Percentiles rank a stretch among this genome's conserved stretches.
These are phyloP conservation scores for Poecilia wingei DNA, from an alignment of 2,797 vertebrate genomes.

Conservation along the genomic window DNA sequence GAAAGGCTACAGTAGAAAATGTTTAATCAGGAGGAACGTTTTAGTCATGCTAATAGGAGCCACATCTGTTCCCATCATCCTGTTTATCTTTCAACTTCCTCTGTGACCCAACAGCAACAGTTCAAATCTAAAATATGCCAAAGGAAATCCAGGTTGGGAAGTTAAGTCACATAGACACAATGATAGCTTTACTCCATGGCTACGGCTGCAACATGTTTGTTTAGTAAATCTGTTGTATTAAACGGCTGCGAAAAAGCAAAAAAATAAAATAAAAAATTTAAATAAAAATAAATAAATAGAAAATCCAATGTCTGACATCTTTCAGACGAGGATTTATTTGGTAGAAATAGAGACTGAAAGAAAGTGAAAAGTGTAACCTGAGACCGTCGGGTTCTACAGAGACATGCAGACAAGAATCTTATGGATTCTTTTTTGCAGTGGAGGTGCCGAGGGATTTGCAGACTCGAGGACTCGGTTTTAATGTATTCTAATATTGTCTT, in stretches of 20 bases:
- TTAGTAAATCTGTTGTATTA: constrained; percentile 12
- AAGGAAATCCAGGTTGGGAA: background rate
- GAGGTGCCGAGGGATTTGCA: no score
- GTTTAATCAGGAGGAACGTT: constrained; percentile 25
- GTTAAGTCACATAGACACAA: no score
- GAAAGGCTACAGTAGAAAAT: constrained; percentile 5
- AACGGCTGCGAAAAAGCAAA: background rate
- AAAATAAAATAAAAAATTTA: no score
- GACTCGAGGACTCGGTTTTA: background rate
- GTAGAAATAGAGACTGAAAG: background rate
- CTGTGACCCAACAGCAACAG: background rate
- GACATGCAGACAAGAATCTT: constrained; percentile 1
- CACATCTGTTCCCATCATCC: constrained; percentile 32
- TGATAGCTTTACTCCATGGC: background rate
- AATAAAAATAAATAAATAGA: background rate
- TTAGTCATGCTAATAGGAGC: constrained; percentile 12
- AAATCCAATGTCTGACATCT: background rate
- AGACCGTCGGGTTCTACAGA: background rate
- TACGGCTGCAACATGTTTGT: background rate
- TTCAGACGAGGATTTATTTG: background rate
- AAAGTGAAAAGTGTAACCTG: background rate
- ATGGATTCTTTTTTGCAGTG: constrained; percentile 6
- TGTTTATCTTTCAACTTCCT: constrained; percentile 4
- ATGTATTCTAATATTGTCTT: background rate
- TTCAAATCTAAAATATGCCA: background rate